Conservation (phyloP, 2,113 vertebrate species). For the Actenoides lindsayi region DNA sequence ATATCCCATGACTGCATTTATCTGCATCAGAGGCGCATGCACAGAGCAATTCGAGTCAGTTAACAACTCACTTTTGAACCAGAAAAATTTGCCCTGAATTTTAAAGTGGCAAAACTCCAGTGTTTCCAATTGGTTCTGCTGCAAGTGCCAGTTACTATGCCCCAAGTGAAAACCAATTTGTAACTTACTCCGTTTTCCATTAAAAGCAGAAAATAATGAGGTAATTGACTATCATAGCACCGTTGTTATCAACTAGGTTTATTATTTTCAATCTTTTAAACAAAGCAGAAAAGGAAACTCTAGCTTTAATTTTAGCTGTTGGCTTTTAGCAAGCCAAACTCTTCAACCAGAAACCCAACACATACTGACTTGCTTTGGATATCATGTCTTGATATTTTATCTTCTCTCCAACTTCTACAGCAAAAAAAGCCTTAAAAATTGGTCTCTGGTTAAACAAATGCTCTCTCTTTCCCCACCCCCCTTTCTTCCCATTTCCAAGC, state of each 20-base stretch:
- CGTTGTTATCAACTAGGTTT: not conserved
- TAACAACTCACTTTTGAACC: not conserved
- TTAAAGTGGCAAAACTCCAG: not conserved
- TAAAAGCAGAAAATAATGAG: not conserved
- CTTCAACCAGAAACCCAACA: not conserved
- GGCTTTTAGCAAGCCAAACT: not conserved
- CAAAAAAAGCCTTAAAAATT: not conserved
- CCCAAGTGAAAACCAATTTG: not conserved
- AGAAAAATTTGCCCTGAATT: not conserved
- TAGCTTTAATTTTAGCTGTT: not conserved
- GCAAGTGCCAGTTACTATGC: not conserved
- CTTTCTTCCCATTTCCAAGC: not conserved
- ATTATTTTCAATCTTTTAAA: not conserved
- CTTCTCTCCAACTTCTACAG: not conserved
- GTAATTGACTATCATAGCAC: not conserved
- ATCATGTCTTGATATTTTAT: not conserved
- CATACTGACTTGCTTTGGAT: not conserved
- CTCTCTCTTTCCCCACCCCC: accelerated
- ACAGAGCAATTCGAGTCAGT: not conserved
- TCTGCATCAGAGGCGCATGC: not conserved
- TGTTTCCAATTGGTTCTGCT: not conserved
- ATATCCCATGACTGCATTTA: not conserved
- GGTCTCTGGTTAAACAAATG: not conserved
- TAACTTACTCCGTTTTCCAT: not conserved
- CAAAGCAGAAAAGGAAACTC: not conserved